Percentiles rank a stretch among this genome's conserved stretches.
These are phyloP conservation scores for Trissolcus japonicus DNA, from an alignment of 2,888 invertebrate genomes.

Conservation along the genomic window DNA sequence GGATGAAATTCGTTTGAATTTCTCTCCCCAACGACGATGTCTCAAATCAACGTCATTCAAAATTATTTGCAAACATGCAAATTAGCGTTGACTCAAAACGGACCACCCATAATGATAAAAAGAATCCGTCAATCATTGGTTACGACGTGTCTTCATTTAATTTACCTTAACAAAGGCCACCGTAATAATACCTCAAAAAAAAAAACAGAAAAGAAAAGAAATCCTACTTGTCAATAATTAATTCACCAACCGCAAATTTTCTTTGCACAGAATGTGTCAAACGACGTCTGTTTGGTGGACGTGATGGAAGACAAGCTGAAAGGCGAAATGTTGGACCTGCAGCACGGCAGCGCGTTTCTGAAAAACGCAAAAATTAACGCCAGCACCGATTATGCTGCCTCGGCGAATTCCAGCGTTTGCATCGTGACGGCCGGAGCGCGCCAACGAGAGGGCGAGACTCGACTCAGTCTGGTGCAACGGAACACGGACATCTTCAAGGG, in stretches of 20 bases:
- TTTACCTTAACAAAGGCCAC: too few relatives aligned
- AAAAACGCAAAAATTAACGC: conserved; percentile 88
- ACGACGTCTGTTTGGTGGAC: conserved; percentile 89
- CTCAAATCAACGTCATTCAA: too few relatives aligned
- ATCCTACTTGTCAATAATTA: not conserved
- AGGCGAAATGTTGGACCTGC: conserved; percentile 94
- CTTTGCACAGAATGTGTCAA: conserved; percentile 82
- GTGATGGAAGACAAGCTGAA: conserved; percentile 88
- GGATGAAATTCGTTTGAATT: too few relatives aligned
- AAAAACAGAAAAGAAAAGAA: not conserved
- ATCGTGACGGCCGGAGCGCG: conserved; percentile 94
- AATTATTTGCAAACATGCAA: too few relatives aligned
- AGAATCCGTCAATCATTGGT: too few relatives aligned
- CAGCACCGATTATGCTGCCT: conserved; percentile 85
- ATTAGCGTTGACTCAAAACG: too few relatives aligned
- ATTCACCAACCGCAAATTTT: not conserved
- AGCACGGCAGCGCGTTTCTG: conserved; percentile 89
- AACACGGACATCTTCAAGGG: conserved; percentile 92
- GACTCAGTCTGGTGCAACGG: conserved; percentile 91
- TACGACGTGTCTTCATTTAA: too few relatives aligned
- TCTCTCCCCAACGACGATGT: too few relatives aligned
- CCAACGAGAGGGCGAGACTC: conserved; percentile 91
- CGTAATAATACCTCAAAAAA: not conserved
- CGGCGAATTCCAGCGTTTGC: conserved; percentile 89
- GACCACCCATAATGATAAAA: too few relatives aligned